These are phyloP conservation scores for Chrysolina americana DNA, from an alignment of 2,888 invertebrate species.

Conservation along the genomic window DNA sequence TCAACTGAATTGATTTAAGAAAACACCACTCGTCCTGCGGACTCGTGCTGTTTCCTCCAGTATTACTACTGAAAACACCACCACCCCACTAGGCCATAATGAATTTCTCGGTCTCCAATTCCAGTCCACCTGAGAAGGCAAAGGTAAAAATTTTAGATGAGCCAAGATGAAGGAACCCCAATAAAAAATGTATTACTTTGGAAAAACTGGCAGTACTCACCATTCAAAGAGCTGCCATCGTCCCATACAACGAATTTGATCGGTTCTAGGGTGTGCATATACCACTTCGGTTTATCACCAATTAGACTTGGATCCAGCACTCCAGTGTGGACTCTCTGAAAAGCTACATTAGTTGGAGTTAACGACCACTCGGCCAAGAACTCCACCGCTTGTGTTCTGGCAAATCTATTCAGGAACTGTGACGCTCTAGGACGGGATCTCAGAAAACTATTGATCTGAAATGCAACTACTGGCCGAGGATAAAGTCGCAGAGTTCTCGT, in stretches of 20 bases:
- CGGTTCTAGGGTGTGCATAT: conserved; percentile 87
- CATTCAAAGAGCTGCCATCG: conserved; percentile 83
- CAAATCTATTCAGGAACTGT: conserved; percentile 91
- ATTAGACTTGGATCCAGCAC: conserved; percentile 94
- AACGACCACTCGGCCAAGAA: conserved; percentile 99
- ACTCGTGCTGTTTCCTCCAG: no score
- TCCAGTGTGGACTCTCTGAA: conserved; percentile 96
- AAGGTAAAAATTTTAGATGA: no score
- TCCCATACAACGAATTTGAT: conserved; percentile 95
- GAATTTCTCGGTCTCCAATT: no score
- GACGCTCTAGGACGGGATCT: conserved; percentile 92
- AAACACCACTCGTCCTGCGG: no score
- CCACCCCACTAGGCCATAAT: no score
- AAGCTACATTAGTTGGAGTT: conserved; percentile 97
- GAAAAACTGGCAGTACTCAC: conserved; percentile 32
- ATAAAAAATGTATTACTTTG: no score
- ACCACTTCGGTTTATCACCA: conserved; percentile 99
- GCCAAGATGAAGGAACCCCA: no score
- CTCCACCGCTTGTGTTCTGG: conserved; percentile 97
- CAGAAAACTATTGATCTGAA: conserved; percentile 97
- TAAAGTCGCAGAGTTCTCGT: conserved; percentile 96
- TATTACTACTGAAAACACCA: no score
- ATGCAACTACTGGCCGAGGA: conserved; percentile 98
- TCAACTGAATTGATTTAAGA: no score
- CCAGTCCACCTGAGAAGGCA: no score